Conservation (phyloP, 2,113 vertebrate genomes). For the Talpa occidentalis region DNA sequence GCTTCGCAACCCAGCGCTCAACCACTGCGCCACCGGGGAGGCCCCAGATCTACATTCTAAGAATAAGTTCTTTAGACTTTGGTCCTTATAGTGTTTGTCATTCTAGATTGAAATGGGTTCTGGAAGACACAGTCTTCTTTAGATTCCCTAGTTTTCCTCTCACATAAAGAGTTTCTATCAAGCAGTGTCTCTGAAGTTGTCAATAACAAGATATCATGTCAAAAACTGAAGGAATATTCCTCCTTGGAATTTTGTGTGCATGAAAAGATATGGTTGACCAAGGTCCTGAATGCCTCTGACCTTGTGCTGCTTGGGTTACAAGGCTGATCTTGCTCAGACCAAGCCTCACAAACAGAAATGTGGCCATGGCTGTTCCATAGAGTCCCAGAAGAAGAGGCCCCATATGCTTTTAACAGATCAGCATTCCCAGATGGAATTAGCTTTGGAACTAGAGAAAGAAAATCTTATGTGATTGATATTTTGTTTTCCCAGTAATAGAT, state of each 20-base stretch:
- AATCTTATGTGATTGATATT: neutral
- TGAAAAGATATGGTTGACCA: too few species aligned
- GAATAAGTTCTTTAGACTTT: neutral
- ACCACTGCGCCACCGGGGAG: too few species aligned
- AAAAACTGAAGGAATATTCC: neutral
- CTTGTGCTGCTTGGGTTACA: rapidly evolving
- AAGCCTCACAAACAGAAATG: neutral
- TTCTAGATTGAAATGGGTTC: neutral
- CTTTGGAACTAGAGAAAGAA: neutral
- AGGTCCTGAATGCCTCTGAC: neutral
- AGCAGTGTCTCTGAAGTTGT: neutral
- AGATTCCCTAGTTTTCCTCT: neutral
- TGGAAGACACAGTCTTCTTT: neutral
- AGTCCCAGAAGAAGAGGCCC: neutral
- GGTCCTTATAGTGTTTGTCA: neutral
- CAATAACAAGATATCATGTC: neutral
- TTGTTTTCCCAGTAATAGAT: neutral
- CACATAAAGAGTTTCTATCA: neutral
- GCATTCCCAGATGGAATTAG: neutral
- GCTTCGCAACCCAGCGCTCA: too few species aligned
- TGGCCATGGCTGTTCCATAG: neutral
- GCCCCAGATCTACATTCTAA: neutral
- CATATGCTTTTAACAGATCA: neutral
- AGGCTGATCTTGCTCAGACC: too few species aligned
- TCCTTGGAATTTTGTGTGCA: neutral